A percentile compares a stretch with the other conserved stretches of the same genome.
Evolutionary conservation across 2,113 vertebrate genomes (phyloP).

Genomic region (Parotia lawesii): DNA sequence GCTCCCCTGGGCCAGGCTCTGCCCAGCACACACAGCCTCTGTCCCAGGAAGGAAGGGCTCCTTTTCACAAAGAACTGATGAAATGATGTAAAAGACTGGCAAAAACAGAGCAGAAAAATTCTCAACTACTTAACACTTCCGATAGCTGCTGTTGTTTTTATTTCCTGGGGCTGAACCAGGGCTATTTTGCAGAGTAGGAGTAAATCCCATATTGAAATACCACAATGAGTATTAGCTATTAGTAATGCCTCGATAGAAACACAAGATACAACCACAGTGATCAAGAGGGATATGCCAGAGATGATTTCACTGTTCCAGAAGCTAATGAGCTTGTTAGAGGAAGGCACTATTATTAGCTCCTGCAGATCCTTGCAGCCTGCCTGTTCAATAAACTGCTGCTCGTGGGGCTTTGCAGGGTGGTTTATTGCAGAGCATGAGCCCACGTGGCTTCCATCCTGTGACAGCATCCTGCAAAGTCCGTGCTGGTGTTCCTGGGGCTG

Average conservation of each 20-base stretch:
- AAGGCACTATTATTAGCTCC: conserved; percentile 1
- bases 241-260: conserved; percentile 6
- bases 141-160: background rate
- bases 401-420: background rate
- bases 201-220: conserved; percentile 23
- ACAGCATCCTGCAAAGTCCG: background rate
- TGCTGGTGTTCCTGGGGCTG: background rate
- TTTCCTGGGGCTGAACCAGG: background rate
- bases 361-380: background rate
- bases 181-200: background rate
- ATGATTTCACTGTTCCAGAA: conserved; percentile 17
- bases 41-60: background rate
- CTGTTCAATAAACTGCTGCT: background rate
- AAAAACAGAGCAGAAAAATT: background rate
- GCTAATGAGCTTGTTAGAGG: conserved; percentile 3
- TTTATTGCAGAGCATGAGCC: background rate
- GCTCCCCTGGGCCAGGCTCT: background rate
- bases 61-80: background rate
- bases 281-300: conserved; percentile 8
- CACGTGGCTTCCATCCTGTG: background rate
- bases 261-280: conserved; percentile 23
- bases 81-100: background rate
- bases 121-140: background rate
- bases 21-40: background rate
- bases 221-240: conserved; percentile 19